These are phyloP conservation scores for Tachycineta bicolor DNA, from an alignment of 2,113 vertebrate species.

Conservation along the genomic window DNA sequence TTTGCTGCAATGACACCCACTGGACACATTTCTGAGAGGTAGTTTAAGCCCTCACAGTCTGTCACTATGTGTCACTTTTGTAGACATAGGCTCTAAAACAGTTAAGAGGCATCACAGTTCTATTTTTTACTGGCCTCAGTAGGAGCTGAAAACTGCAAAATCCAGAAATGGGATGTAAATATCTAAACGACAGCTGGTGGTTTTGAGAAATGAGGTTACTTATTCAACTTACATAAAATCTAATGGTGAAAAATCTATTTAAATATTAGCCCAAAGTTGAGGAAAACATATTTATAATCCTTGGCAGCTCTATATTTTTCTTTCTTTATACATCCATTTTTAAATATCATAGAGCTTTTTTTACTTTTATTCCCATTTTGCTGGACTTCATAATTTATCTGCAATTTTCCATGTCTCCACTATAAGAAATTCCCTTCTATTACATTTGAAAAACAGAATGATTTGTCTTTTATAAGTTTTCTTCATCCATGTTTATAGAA, in stretches of 20 bases:
- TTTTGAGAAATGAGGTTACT: background rate
- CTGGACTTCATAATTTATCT: background rate
- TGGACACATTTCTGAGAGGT: background rate
- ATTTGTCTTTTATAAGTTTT: background rate
- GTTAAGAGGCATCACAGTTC: background rate
- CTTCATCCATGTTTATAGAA: background rate
- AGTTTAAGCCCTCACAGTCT: background rate
- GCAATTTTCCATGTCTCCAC: background rate
- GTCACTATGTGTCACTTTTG: background rate
- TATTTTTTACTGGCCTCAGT: background rate
- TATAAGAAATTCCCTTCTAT: background rate
- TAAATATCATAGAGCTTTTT: background rate
- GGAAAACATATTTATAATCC: background rate
- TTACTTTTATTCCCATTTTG: background rate
- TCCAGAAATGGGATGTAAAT: background rate
- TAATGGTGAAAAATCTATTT: background rate
- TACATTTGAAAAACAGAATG: background rate
- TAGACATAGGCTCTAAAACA: background rate
- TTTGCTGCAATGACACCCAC: background rate
- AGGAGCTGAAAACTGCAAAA: background rate
- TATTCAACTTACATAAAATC: background rate
- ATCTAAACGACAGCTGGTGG: background rate
- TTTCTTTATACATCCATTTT: background rate
- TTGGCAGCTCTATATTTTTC: background rate
- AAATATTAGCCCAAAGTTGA: background rate